Conservation (phyloP, 2,113 vertebrate species). For the Sitta europaea region DNA sequence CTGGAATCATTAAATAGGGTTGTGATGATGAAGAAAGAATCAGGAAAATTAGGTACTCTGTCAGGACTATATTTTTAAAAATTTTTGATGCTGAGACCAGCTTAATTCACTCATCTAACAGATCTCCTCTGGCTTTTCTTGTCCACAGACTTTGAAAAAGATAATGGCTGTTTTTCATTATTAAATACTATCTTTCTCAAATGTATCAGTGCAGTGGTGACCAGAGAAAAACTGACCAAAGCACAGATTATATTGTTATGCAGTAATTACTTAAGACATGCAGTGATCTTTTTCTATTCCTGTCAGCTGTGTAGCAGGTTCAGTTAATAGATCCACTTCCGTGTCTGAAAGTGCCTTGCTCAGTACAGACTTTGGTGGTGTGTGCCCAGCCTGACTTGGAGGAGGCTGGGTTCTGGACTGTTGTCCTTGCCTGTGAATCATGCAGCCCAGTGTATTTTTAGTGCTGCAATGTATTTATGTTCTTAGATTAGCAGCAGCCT, state of each 20-base stretch:
- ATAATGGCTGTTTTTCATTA: not conserved
- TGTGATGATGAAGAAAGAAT: not conserved
- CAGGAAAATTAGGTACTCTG: not conserved
- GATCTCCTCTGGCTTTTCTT: not conserved
- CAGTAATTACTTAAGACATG: not conserved
- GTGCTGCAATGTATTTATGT: not conserved
- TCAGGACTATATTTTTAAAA: not conserved
- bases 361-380: not conserved
- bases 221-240: not conserved
- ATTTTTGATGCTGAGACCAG: not conserved
- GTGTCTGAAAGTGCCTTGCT: not conserved
- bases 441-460: not conserved
- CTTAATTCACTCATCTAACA: not conserved
- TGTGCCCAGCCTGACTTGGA: not conserved
- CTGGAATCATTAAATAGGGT: not conserved
- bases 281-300: not conserved
- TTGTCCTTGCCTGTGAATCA: not conserved
- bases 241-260: not conserved
- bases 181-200: not conserved
- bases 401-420: not conserved
- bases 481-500: not conserved
- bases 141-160: not conserved
- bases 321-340: not conserved
- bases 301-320: not conserved
- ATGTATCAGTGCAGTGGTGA: not conserved